Conservation (phyloP, 1,140 invertebrate species). For the Pissodes strobi region DNA sequence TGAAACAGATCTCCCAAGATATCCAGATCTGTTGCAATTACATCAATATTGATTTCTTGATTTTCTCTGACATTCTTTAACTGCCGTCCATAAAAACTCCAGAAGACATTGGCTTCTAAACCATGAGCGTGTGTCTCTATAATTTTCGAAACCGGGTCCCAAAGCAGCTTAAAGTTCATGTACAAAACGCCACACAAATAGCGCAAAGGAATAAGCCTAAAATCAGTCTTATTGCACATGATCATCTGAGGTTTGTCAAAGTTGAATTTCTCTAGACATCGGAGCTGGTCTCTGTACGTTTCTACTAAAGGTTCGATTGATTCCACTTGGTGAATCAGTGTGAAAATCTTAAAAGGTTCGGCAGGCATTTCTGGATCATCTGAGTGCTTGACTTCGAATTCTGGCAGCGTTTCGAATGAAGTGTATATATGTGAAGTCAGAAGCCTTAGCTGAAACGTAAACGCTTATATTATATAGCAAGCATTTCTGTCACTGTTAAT, state of each 20-base stretch:
- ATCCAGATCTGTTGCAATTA: conserved; percentile 33
- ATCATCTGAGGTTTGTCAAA: conserved; percentile 64
- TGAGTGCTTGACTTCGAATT: conserved; percentile 47
- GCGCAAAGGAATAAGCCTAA: conserved; percentile 66
- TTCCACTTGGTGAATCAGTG: conserved; percentile 72
- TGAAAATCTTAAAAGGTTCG: conserved; percentile 60
- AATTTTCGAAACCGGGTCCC: conserved; percentile 79
- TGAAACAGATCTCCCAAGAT: conserved; percentile 41
- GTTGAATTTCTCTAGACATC: conserved; percentile 73
- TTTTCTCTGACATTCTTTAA: conserved; percentile 59
- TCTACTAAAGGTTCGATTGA: conserved; percentile 68
- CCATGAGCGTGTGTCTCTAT: conserved; percentile 73
- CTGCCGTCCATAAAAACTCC: conserved; percentile 72
- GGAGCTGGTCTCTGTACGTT: conserved; percentile 77
- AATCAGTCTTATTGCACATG: conserved; percentile 61
- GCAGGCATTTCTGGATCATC: conserved; percentile 45
- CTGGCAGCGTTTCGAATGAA: conserved; percentile 64
- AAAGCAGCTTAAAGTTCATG: conserved; percentile 85
- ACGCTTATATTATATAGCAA: background rate
- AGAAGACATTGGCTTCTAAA: conserved; percentile 72
- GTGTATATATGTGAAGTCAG: conserved; percentile 73
- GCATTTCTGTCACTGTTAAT: background rate
- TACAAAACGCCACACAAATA: conserved; percentile 83
- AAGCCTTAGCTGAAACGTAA: conserved; percentile 66
- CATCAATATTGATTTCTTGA: conserved; percentile 17